phyloP scores from a whole-genome alignment of 2,888 invertebrate species.

The Athalia circularis region DNA sequence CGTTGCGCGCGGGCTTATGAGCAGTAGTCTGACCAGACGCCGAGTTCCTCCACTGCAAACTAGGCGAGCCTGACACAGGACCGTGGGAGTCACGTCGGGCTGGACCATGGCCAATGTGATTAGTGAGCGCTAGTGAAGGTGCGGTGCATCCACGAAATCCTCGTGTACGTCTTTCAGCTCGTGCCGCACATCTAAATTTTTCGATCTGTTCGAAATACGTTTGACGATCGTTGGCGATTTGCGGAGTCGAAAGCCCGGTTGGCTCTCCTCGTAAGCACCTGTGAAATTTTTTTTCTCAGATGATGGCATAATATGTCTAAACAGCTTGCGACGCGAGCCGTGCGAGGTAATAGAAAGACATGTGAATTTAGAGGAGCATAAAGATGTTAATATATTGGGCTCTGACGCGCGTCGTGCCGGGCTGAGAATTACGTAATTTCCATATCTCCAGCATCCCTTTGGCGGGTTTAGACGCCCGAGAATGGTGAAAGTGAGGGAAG shows the following conservation, averaged over 20 bases:
- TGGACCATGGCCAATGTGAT: conserved; percentile 31
- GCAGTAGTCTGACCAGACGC: conserved; percentile 51
- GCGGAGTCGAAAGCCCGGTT: background rate
- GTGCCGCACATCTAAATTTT: conserved; percentile 56
- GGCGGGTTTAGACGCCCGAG: background rate
- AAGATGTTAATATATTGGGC: conserved; percentile 37
- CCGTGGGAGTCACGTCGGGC: conserved; percentile 40
- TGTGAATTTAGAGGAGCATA: conserved; percentile 32
- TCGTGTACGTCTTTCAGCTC: background rate
- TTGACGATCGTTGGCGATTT: conserved; percentile 58
- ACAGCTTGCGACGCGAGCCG: conserved; percentile 5
- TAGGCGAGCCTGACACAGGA: conserved; percentile 41
- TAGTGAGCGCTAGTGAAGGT: background rate
- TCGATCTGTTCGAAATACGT: conserved; percentile 66
- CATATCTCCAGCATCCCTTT: conserved; percentile 20
- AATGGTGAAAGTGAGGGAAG: background rate
- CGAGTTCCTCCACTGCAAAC: conserved; percentile 49
- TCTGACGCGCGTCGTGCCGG: conserved; percentile 14
- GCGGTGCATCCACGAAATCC: background rate
- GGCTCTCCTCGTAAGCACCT: too few species aligned
- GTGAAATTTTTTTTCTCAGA: background rate
- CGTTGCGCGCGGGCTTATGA: conserved; percentile 18
- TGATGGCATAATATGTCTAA: conserved; percentile 2
- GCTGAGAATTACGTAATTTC: conserved; percentile 32
- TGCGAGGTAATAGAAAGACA: background rate